These are phyloP conservation scores for Neoascia interrupta DNA, from an alignment of 2,888 invertebrate genomes.

Conservation along the genomic window DNA sequence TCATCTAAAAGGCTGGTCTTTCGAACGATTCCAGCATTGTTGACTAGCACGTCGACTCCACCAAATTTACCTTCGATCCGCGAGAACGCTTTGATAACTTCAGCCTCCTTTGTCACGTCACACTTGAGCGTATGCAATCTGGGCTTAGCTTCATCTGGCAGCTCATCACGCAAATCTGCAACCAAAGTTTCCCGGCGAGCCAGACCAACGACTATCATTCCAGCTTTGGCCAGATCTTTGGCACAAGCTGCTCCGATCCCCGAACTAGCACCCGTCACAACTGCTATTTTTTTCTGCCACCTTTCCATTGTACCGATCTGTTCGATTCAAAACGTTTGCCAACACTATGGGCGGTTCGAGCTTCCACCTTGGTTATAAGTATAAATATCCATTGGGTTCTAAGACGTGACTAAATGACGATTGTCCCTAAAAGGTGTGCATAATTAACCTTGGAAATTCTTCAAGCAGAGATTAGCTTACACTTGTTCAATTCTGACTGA, in stretches of 20 bases:
- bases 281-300: constrained; percentile 83
- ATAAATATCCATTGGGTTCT: neutral
- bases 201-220: constrained; percentile 82
- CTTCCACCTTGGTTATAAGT: constrained; percentile 27
- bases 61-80: constrained; percentile 81
- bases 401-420: constrained; percentile 8
- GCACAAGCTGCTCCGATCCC: constrained; percentile 80
- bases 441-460: neutral
- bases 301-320: constrained; percentile 80
- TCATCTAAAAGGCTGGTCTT: constrained; percentile 73
- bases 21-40: constrained; percentile 81
- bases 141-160: constrained; percentile 73
- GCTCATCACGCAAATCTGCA: constrained; percentile 73
- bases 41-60: constrained; percentile 82
- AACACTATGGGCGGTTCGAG: constrained; percentile 2
- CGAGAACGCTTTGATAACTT: constrained; percentile 81
- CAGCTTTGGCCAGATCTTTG: constrained; percentile 74
- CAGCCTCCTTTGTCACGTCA: constrained; percentile 81
- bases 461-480: no score
- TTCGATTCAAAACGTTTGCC: neutral
- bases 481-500: no score
- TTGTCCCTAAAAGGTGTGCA: neutral
- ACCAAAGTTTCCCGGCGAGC: constrained; percentile 80
- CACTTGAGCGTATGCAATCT: constrained; percentile 80
- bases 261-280: constrained; percentile 84